Base-by-base conservation (phyloP, 2,888 invertebrate species). In the Drosophila pseudotalamancana region DNA sequence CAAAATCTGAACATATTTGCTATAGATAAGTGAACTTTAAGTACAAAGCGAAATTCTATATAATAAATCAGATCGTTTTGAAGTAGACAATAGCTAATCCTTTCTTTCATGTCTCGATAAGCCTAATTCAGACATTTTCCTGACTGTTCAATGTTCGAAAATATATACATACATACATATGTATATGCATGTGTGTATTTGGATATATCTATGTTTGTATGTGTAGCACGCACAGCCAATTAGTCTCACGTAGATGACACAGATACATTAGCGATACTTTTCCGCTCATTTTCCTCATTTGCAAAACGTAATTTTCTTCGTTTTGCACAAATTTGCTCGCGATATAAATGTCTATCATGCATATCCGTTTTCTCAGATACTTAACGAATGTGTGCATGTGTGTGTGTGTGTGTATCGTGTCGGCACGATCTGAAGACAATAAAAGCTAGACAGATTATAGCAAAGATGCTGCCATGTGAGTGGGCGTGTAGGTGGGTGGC, bases 251-350 rank as follows among this genome's bases (percentile, higher is more conserved):
- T 56, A 61, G 72, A 67, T 82, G 85, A 80, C 79, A 80, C 79
- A 80, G 79, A 70, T 72, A 75, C 53, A 31, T 56, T 51, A 55
- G 64, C 62, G 54, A 66, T 65, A 70, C 83, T 82, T 80, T 80
- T 78, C 79, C 82, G 85, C 85, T 78, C 72, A 61, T 80, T 80
- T 80, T 85, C 79, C 79, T 72, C 82, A 78, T 78, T 80, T 80
- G 68, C 78, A 43, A 37, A 61, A 60, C 61, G 72, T 27, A 67
- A 62, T 68, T 72, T 64, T 72, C 46, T 64, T 69, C 29, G 14
- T 27, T 59, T 70, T 54, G 48, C 39, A 40, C 37, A 71, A 60
- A 45, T 62, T 49, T 43, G 35, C 57, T 19, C 48, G 35, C 35
- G 29, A 50, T 42, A 64, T 53, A 68, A 40, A 63, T 49, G 64